Evolutionary conservation across 2,888 invertebrate genomes (phyloP).

Genomic region (Piscicola geometra): DNA sequence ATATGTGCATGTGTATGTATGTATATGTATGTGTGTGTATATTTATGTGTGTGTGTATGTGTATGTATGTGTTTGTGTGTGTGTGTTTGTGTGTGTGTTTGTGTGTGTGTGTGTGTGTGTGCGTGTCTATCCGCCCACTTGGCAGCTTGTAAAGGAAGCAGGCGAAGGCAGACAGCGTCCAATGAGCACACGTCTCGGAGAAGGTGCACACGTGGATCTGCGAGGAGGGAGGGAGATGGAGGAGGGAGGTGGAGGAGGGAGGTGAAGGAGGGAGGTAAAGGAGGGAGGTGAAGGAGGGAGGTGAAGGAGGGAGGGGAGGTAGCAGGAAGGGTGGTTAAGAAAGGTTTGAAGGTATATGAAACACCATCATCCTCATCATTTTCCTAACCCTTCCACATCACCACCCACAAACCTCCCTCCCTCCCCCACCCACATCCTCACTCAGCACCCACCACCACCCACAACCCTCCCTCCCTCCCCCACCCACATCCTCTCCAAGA

Average conservation of each 20-base stretch:
- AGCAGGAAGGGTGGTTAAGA: no score
- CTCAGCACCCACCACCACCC: background rate
- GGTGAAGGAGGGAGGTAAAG: no score
- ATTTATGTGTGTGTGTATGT: background rate
- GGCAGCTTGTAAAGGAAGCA: conserved; percentile 90
- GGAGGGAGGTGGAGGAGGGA: no score
- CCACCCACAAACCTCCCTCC: background rate
- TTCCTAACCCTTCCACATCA: background rate
- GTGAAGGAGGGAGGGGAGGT: no score
- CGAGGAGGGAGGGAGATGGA: background rate
- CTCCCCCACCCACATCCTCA: background rate
- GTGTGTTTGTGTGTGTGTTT: no score
- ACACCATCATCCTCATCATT: background rate
- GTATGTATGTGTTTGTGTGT: conserved; percentile 69
- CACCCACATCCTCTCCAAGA: background rate
- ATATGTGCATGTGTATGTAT: background rate
- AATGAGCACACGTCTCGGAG: conserved; percentile 94
- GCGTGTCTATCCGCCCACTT: background rate
- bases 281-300: no score
- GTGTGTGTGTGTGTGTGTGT: background rate
- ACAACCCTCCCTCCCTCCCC: background rate
- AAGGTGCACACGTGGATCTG: conserved; percentile 74
- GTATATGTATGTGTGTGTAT: no score
- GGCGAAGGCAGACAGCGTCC: conserved; percentile 93
- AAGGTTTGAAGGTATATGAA: no score